Conservation (phyloP, 1,140 invertebrate species). For the Diprion similis region DNA sequence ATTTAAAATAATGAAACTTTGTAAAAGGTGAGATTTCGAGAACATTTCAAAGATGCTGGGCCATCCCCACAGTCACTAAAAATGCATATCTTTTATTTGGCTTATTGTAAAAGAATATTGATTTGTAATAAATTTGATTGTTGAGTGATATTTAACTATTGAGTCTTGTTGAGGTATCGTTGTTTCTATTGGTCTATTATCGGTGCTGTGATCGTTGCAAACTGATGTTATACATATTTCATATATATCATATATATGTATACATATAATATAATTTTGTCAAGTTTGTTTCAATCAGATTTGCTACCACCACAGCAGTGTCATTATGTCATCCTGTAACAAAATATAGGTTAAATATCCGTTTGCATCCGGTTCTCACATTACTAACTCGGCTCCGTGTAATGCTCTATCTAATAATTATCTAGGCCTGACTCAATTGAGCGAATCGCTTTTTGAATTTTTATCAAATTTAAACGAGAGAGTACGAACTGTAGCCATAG, state of each 20-base stretch:
- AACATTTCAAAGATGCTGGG: slow-evolving; percentile 19
- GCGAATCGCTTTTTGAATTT: not conserved
- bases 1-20: not conserved
- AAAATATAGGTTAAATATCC: slow-evolving; percentile 65
- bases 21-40: slow-evolving; percentile 19
- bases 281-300: not conserved
- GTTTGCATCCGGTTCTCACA: slow-evolving; percentile 50
- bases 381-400: slow-evolving; percentile 42
- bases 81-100: not conserved
- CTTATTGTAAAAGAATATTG: slow-evolving; percentile 61
- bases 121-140: slow-evolving; percentile 58
- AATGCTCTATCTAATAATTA: not conserved
- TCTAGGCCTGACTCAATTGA: not conserved
- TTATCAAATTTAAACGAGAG: not conserved
- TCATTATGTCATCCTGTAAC: slow-evolving; percentile 58
- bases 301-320: slow-evolving; percentile 43
- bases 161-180: slow-evolving; percentile 63
- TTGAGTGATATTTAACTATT: slow-evolving; percentile 59
- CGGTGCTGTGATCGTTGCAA: slow-evolving; percentile 44
- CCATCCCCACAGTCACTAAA: not conserved
- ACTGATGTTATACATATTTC: slow-evolving; percentile 15
- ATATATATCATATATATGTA: not conserved
- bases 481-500: not conserved
- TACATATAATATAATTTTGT: not conserved
- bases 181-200: slow-evolving; percentile 64